These are phyloP conservation scores for Chrysemys picta DNA, from an alignment of 2,113 vertebrate genomes.

Conservation along the genomic window DNA sequence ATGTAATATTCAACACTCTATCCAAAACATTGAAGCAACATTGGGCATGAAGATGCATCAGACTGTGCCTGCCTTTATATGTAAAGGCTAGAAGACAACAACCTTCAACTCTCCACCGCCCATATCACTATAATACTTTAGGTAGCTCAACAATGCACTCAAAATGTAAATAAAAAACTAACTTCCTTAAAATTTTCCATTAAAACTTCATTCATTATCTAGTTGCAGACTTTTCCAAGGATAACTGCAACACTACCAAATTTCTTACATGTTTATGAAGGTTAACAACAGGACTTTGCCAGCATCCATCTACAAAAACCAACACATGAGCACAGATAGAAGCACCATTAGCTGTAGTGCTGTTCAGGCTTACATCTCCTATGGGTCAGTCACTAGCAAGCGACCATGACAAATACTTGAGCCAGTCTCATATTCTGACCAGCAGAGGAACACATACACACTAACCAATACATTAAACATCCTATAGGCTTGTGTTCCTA, in stretches of 20 bases:
- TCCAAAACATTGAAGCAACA: neutral
- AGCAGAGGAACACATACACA: accelerated
- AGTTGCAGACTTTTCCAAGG: neutral
- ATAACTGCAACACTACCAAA: neutral
- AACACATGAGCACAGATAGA: neutral
- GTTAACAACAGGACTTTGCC: neutral
- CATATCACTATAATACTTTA: neutral
- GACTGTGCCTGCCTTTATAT: neutral
- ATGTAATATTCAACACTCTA: neutral
- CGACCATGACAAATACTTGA: neutral
- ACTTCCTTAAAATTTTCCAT: neutral
- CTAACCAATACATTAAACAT: neutral
- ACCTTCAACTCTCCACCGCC: neutral
- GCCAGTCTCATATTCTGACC: neutral
- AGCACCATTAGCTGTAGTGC: neutral
- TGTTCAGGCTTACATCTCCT: neutral
- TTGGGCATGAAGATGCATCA: neutral
- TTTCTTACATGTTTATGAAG: neutral
- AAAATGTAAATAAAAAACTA: neutral
- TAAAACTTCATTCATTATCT: neutral
- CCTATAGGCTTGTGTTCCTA: neutral
- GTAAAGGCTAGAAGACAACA: neutral
- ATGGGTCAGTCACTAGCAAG: neutral
- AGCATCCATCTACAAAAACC: neutral
- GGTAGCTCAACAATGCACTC: neutral